These are phyloP conservation scores for Cancer borealis DNA, from an alignment of 2,888 invertebrate species.

Conservation along the genomic window DNA sequence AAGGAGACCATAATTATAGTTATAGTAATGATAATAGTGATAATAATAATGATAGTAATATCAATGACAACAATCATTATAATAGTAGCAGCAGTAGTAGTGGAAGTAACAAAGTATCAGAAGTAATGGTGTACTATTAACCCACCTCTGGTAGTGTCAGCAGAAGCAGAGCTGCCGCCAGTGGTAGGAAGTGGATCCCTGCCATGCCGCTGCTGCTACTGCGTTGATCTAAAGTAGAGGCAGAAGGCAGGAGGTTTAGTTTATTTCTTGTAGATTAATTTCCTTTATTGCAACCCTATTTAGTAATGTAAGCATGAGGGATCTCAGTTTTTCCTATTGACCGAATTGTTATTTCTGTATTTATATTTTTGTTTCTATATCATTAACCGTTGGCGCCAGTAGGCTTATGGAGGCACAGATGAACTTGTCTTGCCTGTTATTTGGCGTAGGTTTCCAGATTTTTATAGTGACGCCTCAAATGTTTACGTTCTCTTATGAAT, in stretches of 20 bases:
- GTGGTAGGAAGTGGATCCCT: neutral
- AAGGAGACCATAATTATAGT: neutral
- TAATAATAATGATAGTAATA: neutral
- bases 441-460: no score
- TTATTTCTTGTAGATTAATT: no score
- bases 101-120: neutral
- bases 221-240: neutral
- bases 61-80: neutral
- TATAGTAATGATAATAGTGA: neutral
- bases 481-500: no score
- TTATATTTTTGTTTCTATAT: no score
- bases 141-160: neutral
- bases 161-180: neutral
- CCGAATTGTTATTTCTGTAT: neutral
- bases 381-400: no score
- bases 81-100: neutral
- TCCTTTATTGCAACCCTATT: neutral
- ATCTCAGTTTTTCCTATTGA: neutral
- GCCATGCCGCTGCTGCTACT: slow-evolving; percentile 20
- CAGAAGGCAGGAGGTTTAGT: neutral
- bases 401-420: no score
- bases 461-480: no score
- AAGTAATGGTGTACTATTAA: neutral
- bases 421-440: no score
- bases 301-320: neutral